Percentiles rank a stretch among this genome's conserved stretches.
phyloP scores from a whole-genome alignment of 1,140 invertebrate species.

The Tyrophagus putrescentiae region DNA sequence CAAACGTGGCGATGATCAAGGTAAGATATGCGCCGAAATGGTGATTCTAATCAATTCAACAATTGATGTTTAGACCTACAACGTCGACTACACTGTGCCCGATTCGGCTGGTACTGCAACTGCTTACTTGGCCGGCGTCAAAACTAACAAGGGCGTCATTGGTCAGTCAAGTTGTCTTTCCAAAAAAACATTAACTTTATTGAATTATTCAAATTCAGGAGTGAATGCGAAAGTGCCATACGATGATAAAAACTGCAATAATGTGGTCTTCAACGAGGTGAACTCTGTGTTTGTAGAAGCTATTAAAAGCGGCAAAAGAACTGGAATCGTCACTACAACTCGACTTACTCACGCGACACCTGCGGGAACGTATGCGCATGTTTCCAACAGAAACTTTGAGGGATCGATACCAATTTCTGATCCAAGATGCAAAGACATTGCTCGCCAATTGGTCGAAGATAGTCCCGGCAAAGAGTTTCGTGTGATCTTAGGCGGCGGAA shows the following conservation, averaged over 20 bases:
- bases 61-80: slow-evolving; percentile 18
- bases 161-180: slow-evolving; percentile 59
- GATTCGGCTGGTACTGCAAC: slow-evolving; percentile 78
- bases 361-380: slow-evolving; percentile 62
- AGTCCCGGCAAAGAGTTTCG: slow-evolving; percentile 54
- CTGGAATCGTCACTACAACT: slow-evolving; percentile 74
- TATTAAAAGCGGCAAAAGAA: slow-evolving; percentile 29
- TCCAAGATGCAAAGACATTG: slow-evolving; percentile 48
- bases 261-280: slow-evolving; percentile 49
- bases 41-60: neutral
- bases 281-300: slow-evolving; percentile 43
- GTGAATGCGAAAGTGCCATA: slow-evolving; percentile 23
- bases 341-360: slow-evolving; percentile 82
- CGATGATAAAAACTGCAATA: neutral
- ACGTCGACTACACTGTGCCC: slow-evolving; percentile 47
- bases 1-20: slow-evolving; percentile 62
- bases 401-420: slow-evolving; percentile 37
- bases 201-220: slow-evolving; percentile 42
- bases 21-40: neutral
- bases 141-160: slow-evolving; percentile 58
- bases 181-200: slow-evolving; percentile 43
- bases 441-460: slow-evolving; percentile 53
- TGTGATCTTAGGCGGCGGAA: slow-evolving; percentile 37
- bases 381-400: slow-evolving; percentile 48
- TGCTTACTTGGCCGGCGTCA: slow-evolving; percentile 66